A percentile compares a stretch with the other conserved stretches of the same genome.
phyloP scores from a whole-genome alignment of 2,888 invertebrate species.

The Drosophila barbarae region DNA sequence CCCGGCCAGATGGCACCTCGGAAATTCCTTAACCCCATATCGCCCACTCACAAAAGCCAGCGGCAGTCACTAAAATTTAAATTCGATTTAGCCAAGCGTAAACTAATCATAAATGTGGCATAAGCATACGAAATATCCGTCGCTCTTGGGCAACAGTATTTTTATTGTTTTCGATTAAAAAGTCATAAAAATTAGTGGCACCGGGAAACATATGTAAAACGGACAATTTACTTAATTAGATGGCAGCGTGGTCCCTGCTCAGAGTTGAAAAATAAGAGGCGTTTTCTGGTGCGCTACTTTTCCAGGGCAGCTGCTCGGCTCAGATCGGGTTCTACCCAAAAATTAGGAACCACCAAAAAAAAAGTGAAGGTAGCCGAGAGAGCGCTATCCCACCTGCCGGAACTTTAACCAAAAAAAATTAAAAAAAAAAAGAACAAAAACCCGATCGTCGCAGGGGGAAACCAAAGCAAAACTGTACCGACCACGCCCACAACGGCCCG shows the following conservation, averaged over 20 bases:
- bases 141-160: slow-evolving; percentile 38
- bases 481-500: slow-evolving; percentile 54
- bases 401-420: slow-evolving; percentile 50
- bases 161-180: slow-evolving; percentile 72
- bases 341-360: slow-evolving; percentile 48
- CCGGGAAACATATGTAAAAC: slow-evolving; percentile 66
- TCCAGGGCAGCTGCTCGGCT: slow-evolving; percentile 41
- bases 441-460: slow-evolving; percentile 43
- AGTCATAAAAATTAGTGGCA: slow-evolving; percentile 56
- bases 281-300: slow-evolving; percentile 66
- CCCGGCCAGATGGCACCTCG: slow-evolving; percentile 20
- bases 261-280: slow-evolving; percentile 48
- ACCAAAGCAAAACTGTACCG: slow-evolving; percentile 53
- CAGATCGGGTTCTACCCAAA: slow-evolving; percentile 30
- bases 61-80: slow-evolving; percentile 33
- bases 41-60: slow-evolving; percentile 14
- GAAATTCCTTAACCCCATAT: slow-evolving; percentile 17
- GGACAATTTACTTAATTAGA: slow-evolving; percentile 70
- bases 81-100: slow-evolving; percentile 61
- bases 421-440: slow-evolving; percentile 6
- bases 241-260: slow-evolving; percentile 42
- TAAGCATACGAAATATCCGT: slow-evolving; percentile 36
- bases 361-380: slow-evolving; percentile 49
- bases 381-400: slow-evolving; percentile 59
- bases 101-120: slow-evolving; percentile 57